Percentiles rank a stretch among this genome's conserved stretches.
Conservation (phyloP, 1,140 invertebrate genomes). For the Dinoponera quadriceps region DNA sequence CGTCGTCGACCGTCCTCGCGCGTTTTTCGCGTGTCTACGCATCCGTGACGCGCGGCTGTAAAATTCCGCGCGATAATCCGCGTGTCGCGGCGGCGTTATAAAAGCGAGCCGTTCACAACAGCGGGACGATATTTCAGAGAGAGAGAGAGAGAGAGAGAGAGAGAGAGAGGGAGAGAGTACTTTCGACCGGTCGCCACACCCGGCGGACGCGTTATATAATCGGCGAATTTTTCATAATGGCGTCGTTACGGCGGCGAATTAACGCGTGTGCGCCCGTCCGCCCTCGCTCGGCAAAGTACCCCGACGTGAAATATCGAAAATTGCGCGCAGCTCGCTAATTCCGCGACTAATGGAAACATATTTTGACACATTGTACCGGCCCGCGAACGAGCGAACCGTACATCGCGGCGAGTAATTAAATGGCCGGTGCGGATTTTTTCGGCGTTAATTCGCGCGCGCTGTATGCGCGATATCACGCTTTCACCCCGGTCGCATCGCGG, state of each 20-base stretch:
- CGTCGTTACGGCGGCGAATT: constrained; percentile 58
- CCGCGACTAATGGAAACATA: constrained; percentile 49
- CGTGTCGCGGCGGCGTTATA: neutral
- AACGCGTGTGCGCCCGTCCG: neutral
- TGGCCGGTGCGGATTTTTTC: constrained; percentile 25
- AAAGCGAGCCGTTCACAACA: constrained; percentile 7
- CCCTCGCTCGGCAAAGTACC: constrained; percentile 8
- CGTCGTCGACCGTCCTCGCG: neutral
- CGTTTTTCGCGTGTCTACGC: neutral
- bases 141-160: no score
- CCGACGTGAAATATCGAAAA: constrained; percentile 57
- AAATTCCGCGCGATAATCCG: neutral
- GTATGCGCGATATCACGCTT: no score
- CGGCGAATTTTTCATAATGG: constrained; percentile 56
- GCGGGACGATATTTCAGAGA: constrained; percentile 42
- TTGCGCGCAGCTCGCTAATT: constrained; percentile 31
- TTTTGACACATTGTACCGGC: constrained; percentile 11
- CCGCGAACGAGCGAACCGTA: no score
- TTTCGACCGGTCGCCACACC: neutral
- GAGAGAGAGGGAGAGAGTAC: neutral
- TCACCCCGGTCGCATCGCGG: no score
- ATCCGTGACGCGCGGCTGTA: neutral
- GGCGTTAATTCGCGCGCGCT: neutral
- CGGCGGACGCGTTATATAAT: constrained; percentile 46
- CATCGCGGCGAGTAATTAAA: constrained; percentile 7